phyloP scores from a whole-genome alignment of 2,113 vertebrate species.

The Percina caprodes region DNA sequence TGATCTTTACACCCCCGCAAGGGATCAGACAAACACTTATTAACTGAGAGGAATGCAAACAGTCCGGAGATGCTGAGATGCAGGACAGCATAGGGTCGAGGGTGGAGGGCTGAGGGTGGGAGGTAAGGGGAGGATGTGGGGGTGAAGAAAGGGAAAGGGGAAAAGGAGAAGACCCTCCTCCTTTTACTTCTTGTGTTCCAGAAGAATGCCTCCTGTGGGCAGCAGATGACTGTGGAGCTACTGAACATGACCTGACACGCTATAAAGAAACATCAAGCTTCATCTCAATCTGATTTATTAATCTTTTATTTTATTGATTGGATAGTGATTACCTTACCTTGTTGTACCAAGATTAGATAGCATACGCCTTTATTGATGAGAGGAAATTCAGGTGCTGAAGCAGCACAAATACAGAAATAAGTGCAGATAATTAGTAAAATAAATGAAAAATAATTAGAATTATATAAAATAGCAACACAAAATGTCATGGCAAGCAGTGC shows the following conservation, averaged over 20 bases:
- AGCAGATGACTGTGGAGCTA: not conserved
- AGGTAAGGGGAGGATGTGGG: not conserved
- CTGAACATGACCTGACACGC: not conserved
- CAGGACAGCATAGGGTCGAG: constrained; percentile 49
- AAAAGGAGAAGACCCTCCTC: constrained; percentile 29
- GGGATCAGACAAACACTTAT: constrained; percentile 84
- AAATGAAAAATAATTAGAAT: too few species aligned
- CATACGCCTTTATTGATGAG: too few species aligned
- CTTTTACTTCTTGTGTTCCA: constrained; percentile 20
- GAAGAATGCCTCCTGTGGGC: too few species aligned
- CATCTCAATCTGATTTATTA: not conserved
- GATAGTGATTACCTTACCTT: not conserved
- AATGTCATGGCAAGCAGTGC: too few species aligned
- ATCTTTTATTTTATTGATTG: not conserved
- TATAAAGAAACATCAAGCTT: not conserved
- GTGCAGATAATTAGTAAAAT: too few species aligned
- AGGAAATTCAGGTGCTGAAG: too few species aligned
- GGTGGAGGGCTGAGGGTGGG: constrained; percentile 23
- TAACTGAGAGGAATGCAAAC: constrained; percentile 89
- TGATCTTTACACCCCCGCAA: constrained; percentile 67
- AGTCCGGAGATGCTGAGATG: constrained; percentile 69
- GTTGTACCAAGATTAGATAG: too few species aligned
- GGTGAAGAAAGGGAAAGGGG: constrained; percentile 28
- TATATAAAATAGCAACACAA: too few species aligned
- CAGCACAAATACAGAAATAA: too few species aligned